These are phyloP conservation scores for Alcis repandata DNA, from an alignment of 2,888 invertebrate species.

Conservation along the genomic window DNA sequence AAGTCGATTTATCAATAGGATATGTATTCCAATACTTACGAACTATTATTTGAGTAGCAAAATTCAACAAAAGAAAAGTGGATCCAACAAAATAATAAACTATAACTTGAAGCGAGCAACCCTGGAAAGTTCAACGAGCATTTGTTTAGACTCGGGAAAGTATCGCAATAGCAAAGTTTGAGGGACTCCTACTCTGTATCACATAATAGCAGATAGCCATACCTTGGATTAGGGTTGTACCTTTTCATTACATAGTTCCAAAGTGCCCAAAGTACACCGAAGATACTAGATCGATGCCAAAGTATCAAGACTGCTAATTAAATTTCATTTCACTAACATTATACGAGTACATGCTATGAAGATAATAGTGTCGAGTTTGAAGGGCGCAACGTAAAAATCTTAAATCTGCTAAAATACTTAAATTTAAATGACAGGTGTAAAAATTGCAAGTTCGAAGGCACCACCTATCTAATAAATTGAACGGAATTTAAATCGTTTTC, in stretches of 20 bases:
- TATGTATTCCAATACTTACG: neutral
- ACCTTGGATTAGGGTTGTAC: neutral
- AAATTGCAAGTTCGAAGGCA: too few species aligned
- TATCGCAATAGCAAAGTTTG: constrained; percentile 13
- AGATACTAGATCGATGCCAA: too few species aligned
- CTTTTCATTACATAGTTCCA: neutral
- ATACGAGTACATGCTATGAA: too few species aligned
- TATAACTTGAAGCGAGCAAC: constrained; percentile 17
- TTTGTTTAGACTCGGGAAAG: constrained; percentile 12
- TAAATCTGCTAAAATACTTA: too few species aligned
- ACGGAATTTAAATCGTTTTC: too few species aligned
- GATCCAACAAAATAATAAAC: constrained; percentile 2
- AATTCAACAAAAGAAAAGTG: neutral
- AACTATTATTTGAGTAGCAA: neutral
- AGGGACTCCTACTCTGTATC: neutral
- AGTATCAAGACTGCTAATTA: neutral
- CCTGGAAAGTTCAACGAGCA: constrained; percentile 20
- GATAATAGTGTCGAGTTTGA: too few species aligned
- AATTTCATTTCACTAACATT: neutral
- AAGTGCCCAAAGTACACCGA: neutral
- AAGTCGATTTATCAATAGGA: too few species aligned
- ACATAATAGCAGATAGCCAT: neutral
- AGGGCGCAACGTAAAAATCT: too few species aligned
- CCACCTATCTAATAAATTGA: too few species aligned
- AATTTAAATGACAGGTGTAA: too few species aligned